Evolutionary conservation across 2,888 invertebrate species (phyloP), one percentile per base, ranked within the genome.

Genomic region (Cryptosula pallasiana): DNA sequence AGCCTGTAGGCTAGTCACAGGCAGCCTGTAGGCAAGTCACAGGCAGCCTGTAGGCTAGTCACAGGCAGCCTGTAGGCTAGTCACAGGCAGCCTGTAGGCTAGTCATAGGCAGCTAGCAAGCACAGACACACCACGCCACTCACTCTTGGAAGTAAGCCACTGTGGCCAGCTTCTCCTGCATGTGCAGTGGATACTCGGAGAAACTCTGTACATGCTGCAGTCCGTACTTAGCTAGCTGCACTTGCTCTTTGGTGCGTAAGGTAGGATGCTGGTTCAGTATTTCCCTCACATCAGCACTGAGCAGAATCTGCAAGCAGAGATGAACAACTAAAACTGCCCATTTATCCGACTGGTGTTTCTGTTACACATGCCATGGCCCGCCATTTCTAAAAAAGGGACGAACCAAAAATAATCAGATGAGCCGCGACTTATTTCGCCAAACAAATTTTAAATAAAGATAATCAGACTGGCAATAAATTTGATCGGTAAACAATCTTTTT

Each of bases 121-220:
- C 45, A 5, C 45, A 45, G 45, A 20, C 9, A 45, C 20, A 45
- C 9, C 45, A 45, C 45, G 20, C 45, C 45, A 81, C 82, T 79
- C 76, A 83, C 83, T 78, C 76, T 75, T 83, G 81, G 75, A 78
- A 82, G 80, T 80, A 81, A 2, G 81, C 82, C 3, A 83, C 83
- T 71, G 79, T 80, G n/a, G 80, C 78, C 1, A 83, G 78, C 71
- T 82, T 82, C 74, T 83, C 81, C 74, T 82, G 82, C 81, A 83
- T 82, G 73, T 82, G 82, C 2, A 83, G 77, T 0, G 83, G 83
- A 72, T 83, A 83, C 73, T 83, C 83, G 1, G 82, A 82, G 72
- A 82, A 83, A 0, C 81, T 81, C 25, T 78, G 75, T 58, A 83
- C 74, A 74, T 80, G 79, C 72, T 82, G 81, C 9, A 83, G 77